A percentile compares a stretch with the other conserved stretches of the same genome.
These are phyloP conservation scores for Lasioglossum calceatum DNA, from an alignment of 2,888 invertebrate genomes.

Conservation along the genomic window DNA sequence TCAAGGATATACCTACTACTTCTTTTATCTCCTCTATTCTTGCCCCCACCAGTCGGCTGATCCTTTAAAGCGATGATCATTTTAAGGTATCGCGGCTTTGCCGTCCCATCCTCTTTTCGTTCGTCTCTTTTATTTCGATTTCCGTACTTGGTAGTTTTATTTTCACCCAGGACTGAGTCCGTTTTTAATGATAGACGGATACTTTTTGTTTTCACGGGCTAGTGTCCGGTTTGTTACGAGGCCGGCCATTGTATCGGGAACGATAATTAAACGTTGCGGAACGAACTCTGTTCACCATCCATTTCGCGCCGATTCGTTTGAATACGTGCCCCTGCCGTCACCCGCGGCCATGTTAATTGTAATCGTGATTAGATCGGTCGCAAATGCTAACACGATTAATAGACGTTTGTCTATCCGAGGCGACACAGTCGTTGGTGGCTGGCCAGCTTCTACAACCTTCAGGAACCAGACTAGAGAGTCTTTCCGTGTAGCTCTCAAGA, in stretches of 20 bases:
- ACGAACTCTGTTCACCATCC: constrained; percentile 22
- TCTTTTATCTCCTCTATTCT: constrained; percentile 69
- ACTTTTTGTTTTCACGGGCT: constrained; percentile 36
- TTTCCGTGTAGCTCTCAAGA: background rate
- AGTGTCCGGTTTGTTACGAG: constrained; percentile 43
- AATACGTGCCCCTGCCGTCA: background rate
- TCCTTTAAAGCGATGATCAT: constrained; percentile 58
- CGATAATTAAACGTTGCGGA: constrained; percentile 60
- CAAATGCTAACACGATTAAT: constrained; percentile 1
- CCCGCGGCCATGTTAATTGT: background rate
- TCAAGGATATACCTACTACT: constrained; percentile 74
- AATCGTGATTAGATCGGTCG: background rate
- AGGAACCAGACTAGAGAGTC: background rate
- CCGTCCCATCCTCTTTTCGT: constrained; percentile 22
- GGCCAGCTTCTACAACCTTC: background rate
- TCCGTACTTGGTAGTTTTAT: constrained; percentile 47
- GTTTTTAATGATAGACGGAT: constrained; percentile 60
- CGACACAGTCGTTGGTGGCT: background rate
- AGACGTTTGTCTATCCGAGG: background rate
- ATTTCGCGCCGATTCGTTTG: constrained; percentile 26
- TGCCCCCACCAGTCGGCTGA: constrained; percentile 43
- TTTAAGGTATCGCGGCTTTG: constrained; percentile 54
- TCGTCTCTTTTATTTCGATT: background rate
- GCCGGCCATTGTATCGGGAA: constrained; percentile 35
- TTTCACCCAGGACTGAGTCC: constrained; percentile 46